phyloP scores from a whole-genome alignment of 2,888 invertebrate species.

The Scaptodrosophila latifasciaeformis region DNA sequence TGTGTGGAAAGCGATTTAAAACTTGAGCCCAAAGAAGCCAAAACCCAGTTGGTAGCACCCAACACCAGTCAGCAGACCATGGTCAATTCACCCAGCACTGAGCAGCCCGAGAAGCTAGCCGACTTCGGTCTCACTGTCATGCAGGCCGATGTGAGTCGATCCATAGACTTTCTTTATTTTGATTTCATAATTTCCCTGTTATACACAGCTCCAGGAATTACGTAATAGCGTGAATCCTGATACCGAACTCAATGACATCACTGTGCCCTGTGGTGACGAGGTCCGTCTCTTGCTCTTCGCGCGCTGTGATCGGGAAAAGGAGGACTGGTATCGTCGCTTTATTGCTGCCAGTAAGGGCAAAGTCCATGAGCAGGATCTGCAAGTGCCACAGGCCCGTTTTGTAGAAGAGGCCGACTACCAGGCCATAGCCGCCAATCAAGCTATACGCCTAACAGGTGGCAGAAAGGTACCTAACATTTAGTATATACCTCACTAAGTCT shows the following conservation, averaged over 20 bases:
- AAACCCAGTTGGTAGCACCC: neutral
- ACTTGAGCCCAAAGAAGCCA: constrained; percentile 25
- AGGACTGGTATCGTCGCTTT: constrained; percentile 75
- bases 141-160: constrained; percentile 66
- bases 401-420: constrained; percentile 69
- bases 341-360: constrained; percentile 68
- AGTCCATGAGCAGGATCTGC: constrained; percentile 71
- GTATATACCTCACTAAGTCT: no score
- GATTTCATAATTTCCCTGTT: neutral
- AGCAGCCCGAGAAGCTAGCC: constrained; percentile 42
- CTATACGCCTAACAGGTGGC: constrained; percentile 45
- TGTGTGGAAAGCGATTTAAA: neutral
- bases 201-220: constrained; percentile 62
- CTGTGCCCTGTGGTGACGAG: constrained; percentile 74
- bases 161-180: no score
- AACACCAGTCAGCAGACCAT: no score
- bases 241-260: constrained; percentile 50
- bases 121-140: constrained; percentile 71
- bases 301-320: constrained; percentile 73
- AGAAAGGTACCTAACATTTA: constrained; percentile 26
- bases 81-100: constrained; percentile 28
- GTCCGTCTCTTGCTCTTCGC: constrained; percentile 71
- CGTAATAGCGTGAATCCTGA: constrained; percentile 62
- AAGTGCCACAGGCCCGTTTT: constrained; percentile 65
- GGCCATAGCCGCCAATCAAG: constrained; percentile 63